phyloP scores from a whole-genome alignment of 2,797 vertebrate species.

The Oreortyx pictus region DNA sequence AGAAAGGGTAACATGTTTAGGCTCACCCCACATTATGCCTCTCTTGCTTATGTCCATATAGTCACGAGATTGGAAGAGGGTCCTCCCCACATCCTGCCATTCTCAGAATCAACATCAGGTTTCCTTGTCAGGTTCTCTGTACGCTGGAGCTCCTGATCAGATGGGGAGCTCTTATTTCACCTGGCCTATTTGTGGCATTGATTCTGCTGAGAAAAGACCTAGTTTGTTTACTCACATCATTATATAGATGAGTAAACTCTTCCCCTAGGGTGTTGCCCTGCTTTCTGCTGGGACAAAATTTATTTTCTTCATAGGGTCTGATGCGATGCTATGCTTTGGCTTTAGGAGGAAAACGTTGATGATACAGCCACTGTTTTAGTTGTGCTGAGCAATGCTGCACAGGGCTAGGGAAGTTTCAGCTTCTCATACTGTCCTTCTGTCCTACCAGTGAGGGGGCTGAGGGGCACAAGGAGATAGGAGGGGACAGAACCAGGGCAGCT shows the following conservation, averaged over 20 bases:
- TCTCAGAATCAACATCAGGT: no score
- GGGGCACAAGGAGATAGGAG: neutral
- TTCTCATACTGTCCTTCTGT: neutral
- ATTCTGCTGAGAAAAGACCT: neutral
- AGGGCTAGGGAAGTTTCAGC: neutral
- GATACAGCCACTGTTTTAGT: neutral
- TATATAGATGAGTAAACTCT: neutral
- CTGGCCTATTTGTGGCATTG: accelerated
- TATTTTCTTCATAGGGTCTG: neutral
- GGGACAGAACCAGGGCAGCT: neutral
- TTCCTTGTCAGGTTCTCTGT: neutral
- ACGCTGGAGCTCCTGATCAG: neutral
- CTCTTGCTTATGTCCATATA: accelerated
- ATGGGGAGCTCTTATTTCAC: neutral
- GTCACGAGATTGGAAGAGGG: neutral
- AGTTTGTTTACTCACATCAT: neutral
- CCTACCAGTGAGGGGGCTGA: neutral
- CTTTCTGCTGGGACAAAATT: neutral
- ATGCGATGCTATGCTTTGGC: neutral
- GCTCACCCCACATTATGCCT: accelerated
- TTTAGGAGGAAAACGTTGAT: neutral
- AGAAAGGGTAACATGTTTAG: neutral
- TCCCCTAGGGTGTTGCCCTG: neutral
- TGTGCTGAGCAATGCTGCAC: neutral
- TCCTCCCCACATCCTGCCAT: accelerated